These are phyloP conservation scores for Neosilurus mollespiculum DNA, from an alignment of 2,797 vertebrate genomes.

Conservation along the genomic window DNA sequence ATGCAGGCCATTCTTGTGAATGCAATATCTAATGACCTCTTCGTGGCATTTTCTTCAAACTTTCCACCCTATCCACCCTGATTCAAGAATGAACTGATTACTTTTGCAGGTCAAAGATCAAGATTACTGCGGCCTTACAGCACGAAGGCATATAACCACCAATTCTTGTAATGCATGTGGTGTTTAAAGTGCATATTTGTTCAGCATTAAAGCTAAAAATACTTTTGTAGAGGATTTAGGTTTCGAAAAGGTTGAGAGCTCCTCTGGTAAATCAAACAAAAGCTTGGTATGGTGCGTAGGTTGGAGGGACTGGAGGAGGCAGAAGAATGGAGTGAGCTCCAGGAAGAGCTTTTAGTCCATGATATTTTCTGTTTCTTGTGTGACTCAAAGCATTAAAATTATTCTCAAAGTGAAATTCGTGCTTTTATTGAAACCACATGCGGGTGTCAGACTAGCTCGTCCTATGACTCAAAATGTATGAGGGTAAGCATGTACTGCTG, in stretches of 20 bases:
- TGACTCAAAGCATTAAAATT: slow-evolving; percentile 31
- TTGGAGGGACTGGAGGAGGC: slow-evolving; percentile 17
- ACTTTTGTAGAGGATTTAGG: neutral
- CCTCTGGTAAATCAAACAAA: slow-evolving; percentile 17
- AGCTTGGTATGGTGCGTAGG: slow-evolving; percentile 34
- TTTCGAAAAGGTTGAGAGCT: slow-evolving; percentile 20
- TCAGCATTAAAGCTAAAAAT: slow-evolving; percentile 4
- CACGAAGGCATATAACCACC: too few relatives aligned
- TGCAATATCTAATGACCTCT: too few relatives aligned
- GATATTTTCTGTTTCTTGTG: slow-evolving; percentile 27
- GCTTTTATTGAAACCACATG: slow-evolving; percentile 36
- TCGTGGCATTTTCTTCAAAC: too few relatives aligned
- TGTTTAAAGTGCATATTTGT: slow-evolving; percentile 9
- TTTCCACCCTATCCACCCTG: too few relatives aligned
- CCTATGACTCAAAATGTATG: neutral
- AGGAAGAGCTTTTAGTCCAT: slow-evolving; percentile 24
- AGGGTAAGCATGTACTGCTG: slow-evolving; percentile 14
- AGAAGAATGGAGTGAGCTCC: slow-evolving; percentile 21
- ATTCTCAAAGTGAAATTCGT: slow-evolving; percentile 30
- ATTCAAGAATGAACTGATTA: too few relatives aligned
- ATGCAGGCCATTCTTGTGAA: too few relatives aligned
- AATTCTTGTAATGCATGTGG: neutral
- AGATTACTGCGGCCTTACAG: too few relatives aligned
- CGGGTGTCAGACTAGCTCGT: slow-evolving; percentile 22
- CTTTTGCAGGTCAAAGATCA: too few relatives aligned